These are phyloP conservation scores for Moxostoma hubbsi DNA, from an alignment of 2,797 vertebrate genomes.

Conservation along the genomic window DNA sequence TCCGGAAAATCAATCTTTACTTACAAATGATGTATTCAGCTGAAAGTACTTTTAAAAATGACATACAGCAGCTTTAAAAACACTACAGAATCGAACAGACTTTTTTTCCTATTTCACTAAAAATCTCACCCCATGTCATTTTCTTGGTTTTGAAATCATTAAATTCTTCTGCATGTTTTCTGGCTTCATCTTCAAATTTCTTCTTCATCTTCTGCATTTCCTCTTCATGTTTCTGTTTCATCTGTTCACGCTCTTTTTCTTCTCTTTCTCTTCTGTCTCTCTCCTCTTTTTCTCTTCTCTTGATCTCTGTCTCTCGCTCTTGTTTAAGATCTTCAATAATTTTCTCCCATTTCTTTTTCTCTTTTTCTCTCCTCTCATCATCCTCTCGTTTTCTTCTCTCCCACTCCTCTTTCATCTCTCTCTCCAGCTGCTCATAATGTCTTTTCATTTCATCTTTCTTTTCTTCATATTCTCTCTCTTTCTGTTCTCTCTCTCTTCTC, in stretches of 20 bases:
- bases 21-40: no score
- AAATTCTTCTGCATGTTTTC: not conserved
- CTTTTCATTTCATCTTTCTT: not conserved
- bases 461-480: slow-evolving; percentile 3
- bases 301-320: not conserved
- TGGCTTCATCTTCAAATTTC: not conserved
- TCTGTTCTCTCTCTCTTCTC: slow-evolving; percentile 4
- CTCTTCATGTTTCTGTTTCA: not conserved
- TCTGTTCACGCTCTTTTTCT: not conserved
- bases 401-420: no score
- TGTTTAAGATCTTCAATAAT: not conserved
- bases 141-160: not conserved
- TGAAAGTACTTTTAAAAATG: no score
- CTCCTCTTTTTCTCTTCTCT: not conserved
- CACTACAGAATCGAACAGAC: no score
- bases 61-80: no score
- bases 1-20: no score
- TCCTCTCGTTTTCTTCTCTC: not conserved
- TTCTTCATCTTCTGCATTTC: not conserved
- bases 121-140: no score
- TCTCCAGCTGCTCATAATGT: no score
- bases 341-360: not conserved
- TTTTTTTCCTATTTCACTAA: no score
- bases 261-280: not conserved
- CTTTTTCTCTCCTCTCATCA: not conserved